Conservation (phyloP, 2,888 invertebrate genomes). For the Autographa gamma region DNA sequence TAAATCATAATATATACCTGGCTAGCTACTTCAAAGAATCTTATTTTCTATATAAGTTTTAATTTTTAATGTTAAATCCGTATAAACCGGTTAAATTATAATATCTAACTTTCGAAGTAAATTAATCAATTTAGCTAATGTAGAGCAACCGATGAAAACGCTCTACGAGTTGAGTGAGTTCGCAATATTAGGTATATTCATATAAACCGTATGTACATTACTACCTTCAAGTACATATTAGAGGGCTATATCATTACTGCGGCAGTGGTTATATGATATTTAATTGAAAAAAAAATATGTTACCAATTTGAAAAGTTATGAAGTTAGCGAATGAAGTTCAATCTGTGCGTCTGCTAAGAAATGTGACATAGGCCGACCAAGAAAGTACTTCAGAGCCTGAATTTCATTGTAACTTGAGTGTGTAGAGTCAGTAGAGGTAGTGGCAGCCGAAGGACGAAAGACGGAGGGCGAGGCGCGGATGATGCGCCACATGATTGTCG, state of each 20-base stretch:
- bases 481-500: slow-evolving; percentile 75
- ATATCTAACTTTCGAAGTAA: background rate
- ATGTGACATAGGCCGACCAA: background rate
- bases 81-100: too few species aligned
- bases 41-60: too few species aligned
- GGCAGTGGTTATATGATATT: background rate
- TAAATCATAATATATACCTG: too few species aligned
- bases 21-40: too few species aligned
- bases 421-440: slow-evolving; percentile 54
- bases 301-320: background rate
- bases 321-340: background rate
- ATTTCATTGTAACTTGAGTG: slow-evolving; percentile 62
- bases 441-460: slow-evolving; percentile 65
- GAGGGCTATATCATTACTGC: background rate
- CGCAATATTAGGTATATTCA: background rate
- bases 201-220: background rate
- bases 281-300: background rate
- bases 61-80: too few species aligned
- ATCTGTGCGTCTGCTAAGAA: background rate
- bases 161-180: slow-evolving; percentile 1
- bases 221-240: background rate
- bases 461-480: slow-evolving; percentile 74
- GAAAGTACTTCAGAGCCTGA: slow-evolving; percentile 30
- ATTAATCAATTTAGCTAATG: slow-evolving; percentile 4
- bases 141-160: background rate